Evolutionary conservation across 2,888 invertebrate species (phyloP), one percentile per base, ranked within the genome.

Genomic region (Drosophila leonis): DNA sequence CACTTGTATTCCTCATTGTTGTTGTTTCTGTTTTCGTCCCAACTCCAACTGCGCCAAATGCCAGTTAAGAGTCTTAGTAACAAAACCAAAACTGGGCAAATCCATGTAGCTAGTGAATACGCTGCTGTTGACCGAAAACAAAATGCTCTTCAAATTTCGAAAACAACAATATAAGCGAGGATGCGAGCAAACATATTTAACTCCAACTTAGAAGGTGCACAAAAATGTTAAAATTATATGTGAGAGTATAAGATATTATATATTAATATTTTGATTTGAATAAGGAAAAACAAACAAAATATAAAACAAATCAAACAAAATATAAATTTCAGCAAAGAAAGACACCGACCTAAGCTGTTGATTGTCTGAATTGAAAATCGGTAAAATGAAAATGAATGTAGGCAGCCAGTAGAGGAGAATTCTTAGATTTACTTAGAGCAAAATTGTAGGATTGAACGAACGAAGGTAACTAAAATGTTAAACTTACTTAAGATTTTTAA

Each of bases 41-140:
- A 27, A 55, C 33, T 57, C 31, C 41, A 13, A 64, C 44, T 54
- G n/a, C 52, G 61, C 39, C 61, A 73, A 73, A 72, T 60, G 46
- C 66, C 66, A 73, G 78, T 51, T 67, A 65, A 72, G 60, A 65
- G 67, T 65, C 70, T 51, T 51, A 67, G 49, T 70, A 71, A 67
- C 46, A 29, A 48, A 29, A 29, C 54, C 75, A 72, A 70, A 70
- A 55, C 66, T 44, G 66, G 42, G 55, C 55, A 74, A 74, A 54
- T 42, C 37, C 51, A 29, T 42, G 54, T 63, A 62, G 49, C 54
- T 54, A 72, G 65, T 64, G 56, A 65, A 31, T 29, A 29, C 10
- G 8, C 10, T 29, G 20, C 35, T 33, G 10, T 33, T 27, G 51
- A 61, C 18, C 31, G 68, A 76, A 39, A 37, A 12, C 9, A 0